Base-by-base conservation (phyloP, 2,113 vertebrate genomes). In the Oreamnos americanus region DNA sequence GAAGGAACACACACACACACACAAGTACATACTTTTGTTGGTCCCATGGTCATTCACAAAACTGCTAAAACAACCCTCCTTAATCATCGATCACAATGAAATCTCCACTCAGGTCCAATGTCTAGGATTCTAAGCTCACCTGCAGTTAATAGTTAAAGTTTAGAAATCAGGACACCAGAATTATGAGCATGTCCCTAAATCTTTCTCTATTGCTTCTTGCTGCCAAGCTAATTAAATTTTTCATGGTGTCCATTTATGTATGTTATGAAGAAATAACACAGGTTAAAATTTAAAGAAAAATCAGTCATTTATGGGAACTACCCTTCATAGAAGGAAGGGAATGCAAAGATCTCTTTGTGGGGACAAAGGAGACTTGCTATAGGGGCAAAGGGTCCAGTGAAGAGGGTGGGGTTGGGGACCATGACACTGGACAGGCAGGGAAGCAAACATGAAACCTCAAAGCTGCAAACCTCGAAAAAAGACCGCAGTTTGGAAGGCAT, bases 401-500 rank as follows among this genome's bases (percentile, higher is more conserved):
- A 43, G 53, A 36, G n/a, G 25, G 16, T 16, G 33, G 45, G 62
- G 58, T 8, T 3, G 36, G 49, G 23, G 16, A 60, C 17, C 30
- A 2, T 6, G 62, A 51, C 49, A 19, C 3, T 26, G 39, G 17
- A 82, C 1, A 12, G 60, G 12, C 49, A 49, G 53, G 55, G 30
- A 33, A 1, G 12, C 12, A 9, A 74, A 16, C 6, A 12, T 3
- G 1, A 2, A 79, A 23, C 2, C 7, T 7, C 0, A 9, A 30
- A 53, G 25, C 6, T 15, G 26, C 7, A 10, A 49, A 25, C 16
- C 15, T 36, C 5, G n/a, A n/a, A 86, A 39, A 47, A 33, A 16
- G 1, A 13, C 21, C 1, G 0, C 16, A 26, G 2, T 62, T 58
- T 45, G 83, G 7, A 86, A 19, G 19, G 17, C 2, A 0, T 2